Percentiles rank a stretch among this genome's conserved stretches.
phyloP scores from a whole-genome alignment of 2,888 invertebrate species.

The Drosophila yooni region DNA sequence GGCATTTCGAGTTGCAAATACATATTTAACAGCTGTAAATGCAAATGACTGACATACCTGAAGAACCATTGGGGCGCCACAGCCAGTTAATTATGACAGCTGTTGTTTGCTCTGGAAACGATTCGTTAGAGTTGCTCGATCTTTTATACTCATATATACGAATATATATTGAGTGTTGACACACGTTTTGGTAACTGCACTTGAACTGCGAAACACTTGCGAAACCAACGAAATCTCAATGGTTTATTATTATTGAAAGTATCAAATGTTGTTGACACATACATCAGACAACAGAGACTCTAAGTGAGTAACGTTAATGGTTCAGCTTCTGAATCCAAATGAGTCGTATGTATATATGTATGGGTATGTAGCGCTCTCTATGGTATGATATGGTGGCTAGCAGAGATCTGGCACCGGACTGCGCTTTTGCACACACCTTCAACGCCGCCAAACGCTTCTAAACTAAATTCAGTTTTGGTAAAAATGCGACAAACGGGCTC shows the following conservation, averaged over 20 bases:
- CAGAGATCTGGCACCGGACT: slow-evolving; percentile 65
- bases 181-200: slow-evolving; percentile 59
- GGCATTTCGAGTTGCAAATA: slow-evolving; percentile 33
- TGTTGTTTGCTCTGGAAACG: slow-evolving; percentile 22
- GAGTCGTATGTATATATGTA: slow-evolving; percentile 11
- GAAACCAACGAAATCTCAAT: slow-evolving; percentile 39
- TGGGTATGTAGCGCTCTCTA: slow-evolving; percentile 26
- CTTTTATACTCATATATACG: slow-evolving; percentile 21
- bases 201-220: slow-evolving; percentile 62
- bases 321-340: slow-evolving; percentile 23
- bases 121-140: slow-evolving; percentile 52
- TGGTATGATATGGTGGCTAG: slow-evolving; percentile 38
- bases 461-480: slow-evolving; percentile 85
- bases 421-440: slow-evolving; percentile 81
- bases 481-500: slow-evolving; percentile 83
- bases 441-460: slow-evolving; percentile 85
- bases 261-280: slow-evolving; percentile 37
- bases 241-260: slow-evolving; percentile 12
- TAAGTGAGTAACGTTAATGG: slow-evolving; percentile 24
- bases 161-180: slow-evolving; percentile 28
- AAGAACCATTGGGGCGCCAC: slow-evolving; percentile 14
- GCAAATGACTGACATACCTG: slow-evolving; percentile 69
- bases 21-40: slow-evolving; percentile 61
- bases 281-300: slow-evolving; percentile 45
- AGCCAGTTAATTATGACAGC: slow-evolving; percentile 31